These are phyloP conservation scores for Synanceia verrucosa DNA, from an alignment of 2,797 vertebrate species.

Conservation along the genomic window DNA sequence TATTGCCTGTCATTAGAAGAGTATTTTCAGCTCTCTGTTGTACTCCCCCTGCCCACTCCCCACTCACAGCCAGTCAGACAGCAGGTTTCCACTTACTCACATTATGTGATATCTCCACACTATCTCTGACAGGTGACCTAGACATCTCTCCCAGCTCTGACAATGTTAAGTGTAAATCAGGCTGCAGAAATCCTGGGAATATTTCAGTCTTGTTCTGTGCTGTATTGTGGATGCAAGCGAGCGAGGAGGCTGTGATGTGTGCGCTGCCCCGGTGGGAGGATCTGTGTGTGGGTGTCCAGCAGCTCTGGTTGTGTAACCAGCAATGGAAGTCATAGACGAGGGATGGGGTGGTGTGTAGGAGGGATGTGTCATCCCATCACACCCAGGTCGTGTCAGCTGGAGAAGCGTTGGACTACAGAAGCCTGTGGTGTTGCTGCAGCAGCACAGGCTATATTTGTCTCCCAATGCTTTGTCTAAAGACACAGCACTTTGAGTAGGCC, in stretches of 20 bases:
- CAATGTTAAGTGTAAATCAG: slow-evolving; percentile 64
- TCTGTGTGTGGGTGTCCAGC: slow-evolving; percentile 79
- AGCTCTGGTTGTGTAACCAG: slow-evolving; percentile 82
- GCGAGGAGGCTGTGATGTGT: slow-evolving; percentile 63
- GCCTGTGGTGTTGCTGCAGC: slow-evolving; percentile 60
- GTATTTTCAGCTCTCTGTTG: not conserved
- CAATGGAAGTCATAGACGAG: slow-evolving; percentile 80
- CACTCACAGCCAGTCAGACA: slow-evolving; percentile 47
- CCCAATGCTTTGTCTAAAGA: slow-evolving; percentile 59
- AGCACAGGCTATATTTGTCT: slow-evolving; percentile 75
- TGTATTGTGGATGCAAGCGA: slow-evolving; percentile 34
- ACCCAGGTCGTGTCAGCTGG: slow-evolving; percentile 79
- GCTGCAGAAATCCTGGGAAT: slow-evolving; percentile 51
- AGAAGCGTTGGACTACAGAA: slow-evolving; percentile 81
- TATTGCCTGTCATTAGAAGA: not conserved
- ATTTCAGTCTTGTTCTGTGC: slow-evolving; percentile 52
- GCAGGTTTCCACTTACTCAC: slow-evolving; percentile 38
- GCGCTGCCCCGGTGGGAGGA: slow-evolving; percentile 75
- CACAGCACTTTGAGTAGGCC: slow-evolving; percentile 52
- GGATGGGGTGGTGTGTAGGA: slow-evolving; percentile 78
- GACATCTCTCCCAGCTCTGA: slow-evolving; percentile 44
- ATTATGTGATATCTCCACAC: slow-evolving; percentile 35
- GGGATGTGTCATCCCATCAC: slow-evolving; percentile 83
- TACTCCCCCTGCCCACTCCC: slow-evolving; percentile 16
- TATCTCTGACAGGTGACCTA: slow-evolving; percentile 61